phyloP scores from a whole-genome alignment of 2,888 invertebrate genomes.

The Drosophila merina region DNA sequence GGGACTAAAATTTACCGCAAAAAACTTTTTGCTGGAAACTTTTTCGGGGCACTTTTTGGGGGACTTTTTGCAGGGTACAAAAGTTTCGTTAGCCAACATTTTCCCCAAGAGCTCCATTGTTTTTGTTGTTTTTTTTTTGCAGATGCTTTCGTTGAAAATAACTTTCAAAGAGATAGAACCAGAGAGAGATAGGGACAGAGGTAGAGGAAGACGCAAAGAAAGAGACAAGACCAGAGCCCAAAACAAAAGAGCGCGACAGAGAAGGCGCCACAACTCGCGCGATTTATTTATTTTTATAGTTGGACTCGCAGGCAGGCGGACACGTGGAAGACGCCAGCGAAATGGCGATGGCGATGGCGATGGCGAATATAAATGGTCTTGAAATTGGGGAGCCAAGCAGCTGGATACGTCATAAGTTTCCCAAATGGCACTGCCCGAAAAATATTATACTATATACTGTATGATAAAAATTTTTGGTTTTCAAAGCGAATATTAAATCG shows the following conservation, averaged over 20 bases:
- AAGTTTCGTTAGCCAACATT: constrained; percentile 9
- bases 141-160: constrained; percentile 76
- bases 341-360: constrained; percentile 20
- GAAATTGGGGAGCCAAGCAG: constrained; percentile 25
- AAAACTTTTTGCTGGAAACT: background rate
- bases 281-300: constrained; percentile 69
- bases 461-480: background rate
- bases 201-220: background rate
- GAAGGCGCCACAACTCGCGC: constrained; percentile 24
- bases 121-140: constrained; percentile 51
- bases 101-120: constrained; percentile 26
- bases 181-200: background rate
- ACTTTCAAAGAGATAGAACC: constrained; percentile 47
- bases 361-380: constrained; percentile 30
- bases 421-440: constrained; percentile 10
- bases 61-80: constrained; percentile 22
- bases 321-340: constrained; percentile 38
- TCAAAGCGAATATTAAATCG: background rate
- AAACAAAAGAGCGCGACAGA: constrained; percentile 8
- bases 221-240: background rate
- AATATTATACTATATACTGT: background rate
- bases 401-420: constrained; percentile 32
- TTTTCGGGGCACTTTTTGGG: background rate
- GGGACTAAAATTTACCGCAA: background rate
- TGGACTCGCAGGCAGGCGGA: constrained; percentile 34